phyloP scores from a whole-genome alignment of 2,888 invertebrate genomes.

The Eretmocerus hayati region DNA sequence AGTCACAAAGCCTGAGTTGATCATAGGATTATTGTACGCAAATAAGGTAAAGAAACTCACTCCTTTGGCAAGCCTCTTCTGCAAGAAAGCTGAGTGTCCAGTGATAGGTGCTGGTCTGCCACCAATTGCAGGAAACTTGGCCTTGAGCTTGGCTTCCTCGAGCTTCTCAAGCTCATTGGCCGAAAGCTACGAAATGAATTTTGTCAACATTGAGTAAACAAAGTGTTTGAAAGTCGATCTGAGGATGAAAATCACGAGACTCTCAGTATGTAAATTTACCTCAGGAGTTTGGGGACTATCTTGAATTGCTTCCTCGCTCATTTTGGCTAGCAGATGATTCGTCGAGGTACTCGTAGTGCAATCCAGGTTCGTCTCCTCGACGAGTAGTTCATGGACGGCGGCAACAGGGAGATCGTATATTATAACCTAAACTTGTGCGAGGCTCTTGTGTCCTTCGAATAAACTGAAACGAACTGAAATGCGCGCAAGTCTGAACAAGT shows the following conservation, averaged over 20 bases:
- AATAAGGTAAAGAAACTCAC: constrained; percentile 62
- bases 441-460: too few species aligned
- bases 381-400: too few species aligned
- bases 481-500: too few species aligned
- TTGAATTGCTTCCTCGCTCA: constrained; percentile 39
- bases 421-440: too few species aligned
- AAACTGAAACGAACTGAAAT: too few species aligned
- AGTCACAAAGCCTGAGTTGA: too few species aligned
- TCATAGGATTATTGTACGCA: too few species aligned
- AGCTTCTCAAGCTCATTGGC: constrained; percentile 74
- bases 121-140: constrained; percentile 76
- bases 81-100: constrained; percentile 86
- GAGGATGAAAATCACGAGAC: neutral
- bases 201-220: neutral
- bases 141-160: constrained; percentile 88
- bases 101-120: constrained; percentile 60
- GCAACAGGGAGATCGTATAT: too few species aligned
- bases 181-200: constrained; percentile 41
- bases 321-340: constrained; percentile 23
- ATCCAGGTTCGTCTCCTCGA: constrained; percentile 3
- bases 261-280: constrained; percentile 27
- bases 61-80: constrained; percentile 90
- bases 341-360: neutral
- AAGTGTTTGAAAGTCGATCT: neutral
- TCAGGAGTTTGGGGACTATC: constrained; percentile 34